Evolutionary conservation across 2,888 invertebrate genomes (phyloP), one percentile per base, ranked within the genome.

Genomic region (Tricholauxania praeusta): DNA sequence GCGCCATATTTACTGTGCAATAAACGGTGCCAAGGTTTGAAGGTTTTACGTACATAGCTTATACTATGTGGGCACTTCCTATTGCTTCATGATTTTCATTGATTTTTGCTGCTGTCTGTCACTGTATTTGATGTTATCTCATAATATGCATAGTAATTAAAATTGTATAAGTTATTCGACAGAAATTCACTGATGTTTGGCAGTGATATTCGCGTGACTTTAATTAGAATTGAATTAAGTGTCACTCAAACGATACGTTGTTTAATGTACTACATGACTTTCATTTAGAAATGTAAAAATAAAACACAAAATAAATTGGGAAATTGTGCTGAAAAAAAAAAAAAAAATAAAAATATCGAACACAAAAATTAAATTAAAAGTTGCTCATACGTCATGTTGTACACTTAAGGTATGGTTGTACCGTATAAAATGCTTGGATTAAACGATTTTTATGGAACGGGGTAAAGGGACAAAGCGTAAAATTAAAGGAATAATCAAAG

Each of bases 101-200:
- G 39, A 39, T 10, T 39, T 39, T 39, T 39, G 10, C 10, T 39
- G 6, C 2, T 8, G 7, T 39, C 28, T 5, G 39, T 6, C 39
- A 39, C 39, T 39, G 39, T 39, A 8, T 39, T 39, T 39, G n/a
- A n/a, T 39, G 39, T 10, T 39, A 39, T 39, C 39, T 39, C 39
- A 19, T 32, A 15, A 71, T 71, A 65, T 71, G 71, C 71, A 71
- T 65, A 57, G 57, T 32, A 66, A 65, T 71, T 57, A 71, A 59
- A 65, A 64, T 15, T 15, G 67, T 19, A 67, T 67, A 67, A 67
- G 48, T 67, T 67, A 57, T 47, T 14, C 7, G 19, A 12, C 19
- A 22, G n/a, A 47, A 12, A 48, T 14, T 10, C 19, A 14, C 22
- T 28, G 64, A 14, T 19, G 12, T 22, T 51, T 19, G 28, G 2